phyloP scores from a whole-genome alignment of 2,113 vertebrate species.

The Pleuronectes platessa region DNA sequence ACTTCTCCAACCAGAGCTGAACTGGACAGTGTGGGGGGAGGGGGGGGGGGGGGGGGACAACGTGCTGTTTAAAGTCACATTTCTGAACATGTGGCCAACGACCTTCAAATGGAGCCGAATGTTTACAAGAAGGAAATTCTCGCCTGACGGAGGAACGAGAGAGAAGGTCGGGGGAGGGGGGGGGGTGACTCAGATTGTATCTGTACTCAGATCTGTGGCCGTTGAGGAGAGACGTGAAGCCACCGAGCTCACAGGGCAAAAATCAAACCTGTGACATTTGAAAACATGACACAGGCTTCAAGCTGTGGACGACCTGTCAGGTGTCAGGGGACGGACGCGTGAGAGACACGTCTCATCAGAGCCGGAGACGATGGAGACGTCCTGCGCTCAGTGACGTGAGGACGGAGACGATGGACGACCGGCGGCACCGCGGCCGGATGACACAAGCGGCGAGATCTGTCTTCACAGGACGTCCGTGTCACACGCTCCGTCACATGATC shows the following conservation, averaged over 20 bases:
- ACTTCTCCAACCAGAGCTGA: no score
- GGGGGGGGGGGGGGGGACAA: no score
- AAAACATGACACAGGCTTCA: no score
- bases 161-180: no score
- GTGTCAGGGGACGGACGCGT: constrained; percentile 1
- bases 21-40: no score
- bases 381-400: constrained; percentile 35
- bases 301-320: constrained; percentile 18
- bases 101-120: no score
- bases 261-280: neutral
- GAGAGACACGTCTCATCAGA: constrained; percentile 6
- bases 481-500: neutral
- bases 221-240: no score
- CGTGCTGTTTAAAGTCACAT: no score
- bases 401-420: constrained; percentile 55
- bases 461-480: constrained; percentile 21
- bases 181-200: no score
- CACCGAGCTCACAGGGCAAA: neutral
- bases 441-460: constrained; percentile 30
- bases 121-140: neutral
- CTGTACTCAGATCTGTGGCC: neutral
- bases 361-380: constrained; percentile 13
- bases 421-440: constrained; percentile 11
- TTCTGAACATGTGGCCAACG: no score
- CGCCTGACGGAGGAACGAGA: no score